phyloP scores from a whole-genome alignment of 2,113 vertebrate genomes.

The Amphiprion ocellaris region DNA sequence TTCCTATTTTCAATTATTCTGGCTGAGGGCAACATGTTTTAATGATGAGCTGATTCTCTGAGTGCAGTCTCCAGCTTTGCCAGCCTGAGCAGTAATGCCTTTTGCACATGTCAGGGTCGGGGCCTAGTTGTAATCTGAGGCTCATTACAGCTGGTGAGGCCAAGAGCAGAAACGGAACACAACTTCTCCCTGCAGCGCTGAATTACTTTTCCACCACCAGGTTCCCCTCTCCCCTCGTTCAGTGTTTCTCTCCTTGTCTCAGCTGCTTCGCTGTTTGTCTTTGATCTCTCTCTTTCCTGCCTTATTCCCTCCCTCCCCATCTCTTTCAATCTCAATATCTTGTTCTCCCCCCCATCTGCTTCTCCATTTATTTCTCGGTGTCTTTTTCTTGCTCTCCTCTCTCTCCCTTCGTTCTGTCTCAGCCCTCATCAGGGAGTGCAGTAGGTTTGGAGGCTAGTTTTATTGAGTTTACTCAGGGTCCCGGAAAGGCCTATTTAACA shows the following conservation, averaged over 20 bases:
- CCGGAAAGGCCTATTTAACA: constrained; percentile 75
- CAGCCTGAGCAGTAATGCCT: constrained; percentile 77
- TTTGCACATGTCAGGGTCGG: constrained; percentile 84
- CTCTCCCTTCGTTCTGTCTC: constrained; percentile 35
- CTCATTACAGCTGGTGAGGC: constrained; percentile 84
- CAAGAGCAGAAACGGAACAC: constrained; percentile 82
- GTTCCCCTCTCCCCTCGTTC: constrained; percentile 68
- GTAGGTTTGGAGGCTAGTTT: constrained; percentile 75
- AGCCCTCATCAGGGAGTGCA: constrained; percentile 62
- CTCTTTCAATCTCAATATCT: constrained; percentile 74
- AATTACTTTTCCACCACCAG: constrained; percentile 82
- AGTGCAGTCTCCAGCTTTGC: constrained; percentile 77
- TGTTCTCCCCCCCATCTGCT: constrained; percentile 58
- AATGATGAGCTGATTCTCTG: constrained; percentile 84
- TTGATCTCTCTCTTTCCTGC: constrained; percentile 80
- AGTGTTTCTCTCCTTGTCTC: constrained; percentile 72
- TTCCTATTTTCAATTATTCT: constrained; percentile 81
- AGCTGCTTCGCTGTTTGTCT: constrained; percentile 78
- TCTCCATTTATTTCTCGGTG: constrained; percentile 66
- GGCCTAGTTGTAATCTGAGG: constrained; percentile 82
- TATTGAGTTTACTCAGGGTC: constrained; percentile 82
- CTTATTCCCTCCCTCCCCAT: constrained; percentile 64
- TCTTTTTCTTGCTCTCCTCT: constrained; percentile 39
- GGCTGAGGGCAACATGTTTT: constrained; percentile 86
- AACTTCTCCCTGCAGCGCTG: constrained; percentile 83